Conservation (phyloP, 1,140 invertebrate species). For the Bombus confusus region DNA sequence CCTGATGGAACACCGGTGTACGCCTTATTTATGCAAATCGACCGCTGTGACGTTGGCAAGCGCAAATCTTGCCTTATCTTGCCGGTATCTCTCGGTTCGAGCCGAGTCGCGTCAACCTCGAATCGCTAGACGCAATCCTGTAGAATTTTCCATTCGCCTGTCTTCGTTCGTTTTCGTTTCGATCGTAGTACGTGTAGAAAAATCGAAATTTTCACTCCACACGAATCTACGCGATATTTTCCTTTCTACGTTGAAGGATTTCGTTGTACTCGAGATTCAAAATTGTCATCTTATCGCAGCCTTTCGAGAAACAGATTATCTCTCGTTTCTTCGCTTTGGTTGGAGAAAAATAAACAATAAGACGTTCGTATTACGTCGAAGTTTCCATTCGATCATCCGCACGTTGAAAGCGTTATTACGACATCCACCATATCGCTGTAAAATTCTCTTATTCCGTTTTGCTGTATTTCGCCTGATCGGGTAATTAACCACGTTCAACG, state of each 20-base stretch:
- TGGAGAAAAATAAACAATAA: background rate
- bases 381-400: background rate
- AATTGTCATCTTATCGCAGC: background rate
- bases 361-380: background rate
- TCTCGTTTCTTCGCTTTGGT: background rate
- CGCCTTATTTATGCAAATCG: conserved; percentile 51
- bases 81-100: background rate
- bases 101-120: background rate
- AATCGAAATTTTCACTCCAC: background rate
- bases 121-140: background rate
- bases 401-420: background rate
- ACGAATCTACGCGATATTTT: background rate
- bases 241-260: background rate
- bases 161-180: too few relatives aligned
- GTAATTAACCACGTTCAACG: background rate
- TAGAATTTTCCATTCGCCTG: background rate
- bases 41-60: background rate
- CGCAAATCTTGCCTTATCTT: conserved; percentile 19
- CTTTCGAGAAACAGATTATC: too few relatives aligned
- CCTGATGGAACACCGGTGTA: conserved; percentile 34
- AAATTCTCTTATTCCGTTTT: background rate
- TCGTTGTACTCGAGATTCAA: background rate
- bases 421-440: background rate
- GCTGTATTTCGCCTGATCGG: background rate
- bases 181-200: too few relatives aligned